Evolutionary conservation across 2,888 invertebrate genomes (phyloP), one percentile per base, ranked within the genome.

Genomic region (Miltochrista miniata): DNA sequence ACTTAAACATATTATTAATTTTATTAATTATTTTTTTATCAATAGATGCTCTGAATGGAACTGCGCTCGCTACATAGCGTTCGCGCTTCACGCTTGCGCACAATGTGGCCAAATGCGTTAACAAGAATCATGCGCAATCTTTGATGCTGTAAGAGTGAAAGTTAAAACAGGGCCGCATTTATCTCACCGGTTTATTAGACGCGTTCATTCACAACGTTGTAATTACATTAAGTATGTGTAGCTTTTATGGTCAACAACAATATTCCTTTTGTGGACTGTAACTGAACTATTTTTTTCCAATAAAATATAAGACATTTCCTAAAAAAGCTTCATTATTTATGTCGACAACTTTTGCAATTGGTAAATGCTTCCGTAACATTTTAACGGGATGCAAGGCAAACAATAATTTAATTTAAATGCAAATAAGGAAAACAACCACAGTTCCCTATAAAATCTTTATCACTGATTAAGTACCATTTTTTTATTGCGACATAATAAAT

Each of bases 101-200:
- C 70, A 57, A 59, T 66, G 62, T 67, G 65, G 64, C 67, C 77
- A 68, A 81, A 75, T 80, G 80, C 78, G 77, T 69, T 77, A 79
- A 77, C 81, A 68, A 75, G 75, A 73, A 69, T 64, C 73, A 62
- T 73, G 78, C 80, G 81, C 84, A 80, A 81, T 70, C 69, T 67
- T 62, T 71, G 83, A 83, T 88, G 90, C 85, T 85, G 89, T 87
- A 89, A 90, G 62, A 88, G 90, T 77, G 90, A 90, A 90, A 90
- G 90, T 88, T 77, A 49, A 54, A 53, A 52, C 80, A 82, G 85
- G 72, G 74, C 75, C 81, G 84, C 60, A 79, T 63, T 70, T 50
- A 54, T 51, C 45, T 34, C 39, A 39, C 13, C 43, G 43, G 45
- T 56, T 63, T 57, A 56, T 55, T 41, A 41, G 40, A 56, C 56